phyloP scores from a whole-genome alignment of 2,797 vertebrate species.

The Bradypus variegatus region DNA sequence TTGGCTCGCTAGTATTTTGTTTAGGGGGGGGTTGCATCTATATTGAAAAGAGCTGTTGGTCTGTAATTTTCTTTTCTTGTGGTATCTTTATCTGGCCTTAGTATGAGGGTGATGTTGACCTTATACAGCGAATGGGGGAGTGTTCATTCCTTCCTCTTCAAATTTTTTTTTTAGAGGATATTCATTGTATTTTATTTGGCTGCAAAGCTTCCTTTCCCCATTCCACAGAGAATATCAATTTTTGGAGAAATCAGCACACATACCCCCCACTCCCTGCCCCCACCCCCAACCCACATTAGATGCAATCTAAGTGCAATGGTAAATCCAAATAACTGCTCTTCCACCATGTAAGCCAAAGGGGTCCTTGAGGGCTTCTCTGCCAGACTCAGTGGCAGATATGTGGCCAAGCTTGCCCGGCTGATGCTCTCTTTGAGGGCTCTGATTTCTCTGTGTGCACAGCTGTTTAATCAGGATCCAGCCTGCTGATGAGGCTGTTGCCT shows the following conservation, averaged over 20 bases:
- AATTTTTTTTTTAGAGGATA: background rate
- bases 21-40: no score
- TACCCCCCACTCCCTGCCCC: no score
- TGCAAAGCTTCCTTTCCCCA: background rate
- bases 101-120: no score
- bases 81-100: no score
- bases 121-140: no score
- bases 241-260: background rate
- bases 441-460: constrained; percentile 27
- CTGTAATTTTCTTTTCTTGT: no score
- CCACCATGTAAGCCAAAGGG: background rate
- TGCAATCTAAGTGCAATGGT: background rate
- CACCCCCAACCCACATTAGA: background rate
- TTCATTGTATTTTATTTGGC: background rate
- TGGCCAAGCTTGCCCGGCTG: background rate
- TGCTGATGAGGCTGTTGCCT: constrained; percentile 34
- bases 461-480: constrained; percentile 40
- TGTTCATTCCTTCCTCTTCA: no score
- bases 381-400: background rate
- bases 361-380: background rate
- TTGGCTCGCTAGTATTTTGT: no score
- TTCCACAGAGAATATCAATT: background rate
- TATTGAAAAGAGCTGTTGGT: no score
- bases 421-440: background rate
- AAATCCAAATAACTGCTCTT: background rate